Evolutionary conservation across 2,888 invertebrate genomes (phyloP), one percentile per base, ranked within the genome.

Genomic region (Portevinia maculata): DNA sequence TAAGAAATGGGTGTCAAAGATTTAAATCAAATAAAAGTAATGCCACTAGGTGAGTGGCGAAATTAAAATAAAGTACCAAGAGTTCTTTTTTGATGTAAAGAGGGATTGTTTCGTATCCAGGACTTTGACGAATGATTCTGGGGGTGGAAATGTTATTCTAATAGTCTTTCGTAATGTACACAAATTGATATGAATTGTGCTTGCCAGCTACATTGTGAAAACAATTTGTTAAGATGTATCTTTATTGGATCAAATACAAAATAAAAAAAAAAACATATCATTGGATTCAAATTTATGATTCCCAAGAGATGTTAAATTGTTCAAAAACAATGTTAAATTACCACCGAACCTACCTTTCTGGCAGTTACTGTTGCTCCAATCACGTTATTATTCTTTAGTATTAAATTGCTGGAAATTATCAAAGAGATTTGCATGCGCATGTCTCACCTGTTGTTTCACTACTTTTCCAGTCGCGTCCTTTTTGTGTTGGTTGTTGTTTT

Each of bases 61-160:
- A 71, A 76, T 81, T 81, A 71, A 75, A 71, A 81, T 64, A 70
- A 81, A 75, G 69, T 57, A 52, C 50, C 28, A 30, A 5, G 21
- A 32, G 64, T 46, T 73, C 59, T 46, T 5, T 19, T 4, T 19
- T 11, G 24, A 41, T 52, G 39, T 46, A 41, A 59, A 55, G 52
- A 59, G 52, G 55, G 64, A 64, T 11, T 52, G 41, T 52, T 64
- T 62, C 24, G 41, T 30, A 67, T 74, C 52, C 39, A 64, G 44
- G 39, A 52, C 64, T 70, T 70, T 76, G 81, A 70, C 57, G 75
- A 70, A 75, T 81, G 75, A 53, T 81, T 19, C 70, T 46, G 8
- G 53, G 50, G 59, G 21, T 41, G 67, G 28, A 24, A 57, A 60
- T 70, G 41, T n/a, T 48, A 48, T 62, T 28, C 24, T 19, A 17